A percentile compares a stretch with the other conserved stretches of the same genome.
Evolutionary conservation across 1,140 invertebrate genomes (phyloP).

Genomic region (Ptiloglossa arizonensis): DNA sequence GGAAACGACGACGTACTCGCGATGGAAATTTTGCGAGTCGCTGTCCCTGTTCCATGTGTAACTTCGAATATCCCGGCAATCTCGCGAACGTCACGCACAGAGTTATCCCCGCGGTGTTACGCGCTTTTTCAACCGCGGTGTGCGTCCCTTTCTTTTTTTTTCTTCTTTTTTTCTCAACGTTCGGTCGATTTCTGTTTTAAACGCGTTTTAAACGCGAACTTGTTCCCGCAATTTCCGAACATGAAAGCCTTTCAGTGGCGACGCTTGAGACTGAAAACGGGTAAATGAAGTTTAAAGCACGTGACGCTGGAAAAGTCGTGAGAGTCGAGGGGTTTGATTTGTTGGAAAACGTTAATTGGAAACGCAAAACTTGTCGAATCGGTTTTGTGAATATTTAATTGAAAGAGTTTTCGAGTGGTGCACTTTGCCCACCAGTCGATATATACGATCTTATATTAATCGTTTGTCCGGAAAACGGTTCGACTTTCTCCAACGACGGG

Average conservation of each 20-base stretch:
- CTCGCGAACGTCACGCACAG: background rate
- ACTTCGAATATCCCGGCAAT: background rate
- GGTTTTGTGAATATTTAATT: background rate
- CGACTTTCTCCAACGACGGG: no score
- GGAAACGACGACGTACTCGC: background rate
- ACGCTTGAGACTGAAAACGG: background rate
- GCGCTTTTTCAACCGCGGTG: background rate
- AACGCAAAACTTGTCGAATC: background rate
- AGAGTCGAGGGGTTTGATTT: background rate
- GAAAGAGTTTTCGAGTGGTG: no score
- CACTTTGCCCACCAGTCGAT: no score
- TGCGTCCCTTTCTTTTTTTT: background rate
- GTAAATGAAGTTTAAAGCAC: background rate
- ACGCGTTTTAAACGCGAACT: background rate
- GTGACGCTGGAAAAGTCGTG: background rate
- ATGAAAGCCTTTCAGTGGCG: background rate
- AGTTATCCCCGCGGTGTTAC: background rate
- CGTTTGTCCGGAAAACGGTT: no score
- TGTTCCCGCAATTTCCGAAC: background rate
- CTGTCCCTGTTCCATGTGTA: no score
- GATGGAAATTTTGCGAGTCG: background rate
- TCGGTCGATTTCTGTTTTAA: background rate
- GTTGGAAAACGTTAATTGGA: background rate
- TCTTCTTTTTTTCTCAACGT: background rate
- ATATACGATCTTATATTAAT: no score